These are phyloP conservation scores for Nannoperca obscura DNA, from an alignment of 2,797 vertebrate genomes.

Conservation along the genomic window DNA sequence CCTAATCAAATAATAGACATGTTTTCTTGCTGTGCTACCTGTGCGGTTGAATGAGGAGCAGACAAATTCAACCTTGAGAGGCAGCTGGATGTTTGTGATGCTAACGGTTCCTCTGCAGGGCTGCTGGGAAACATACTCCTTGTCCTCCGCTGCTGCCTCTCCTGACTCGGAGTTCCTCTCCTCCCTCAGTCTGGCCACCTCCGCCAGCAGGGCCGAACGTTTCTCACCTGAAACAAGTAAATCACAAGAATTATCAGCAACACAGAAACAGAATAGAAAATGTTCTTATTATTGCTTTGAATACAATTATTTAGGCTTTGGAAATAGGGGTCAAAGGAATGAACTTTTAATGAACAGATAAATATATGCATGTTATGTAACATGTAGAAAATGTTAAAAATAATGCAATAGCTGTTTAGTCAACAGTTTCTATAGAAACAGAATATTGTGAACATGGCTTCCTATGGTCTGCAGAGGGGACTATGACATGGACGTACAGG, in stretches of 20 bases:
- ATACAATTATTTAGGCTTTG: neutral
- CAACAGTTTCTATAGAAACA: neutral
- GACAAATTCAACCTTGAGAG: constrained; percentile 88
- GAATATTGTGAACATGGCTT: neutral
- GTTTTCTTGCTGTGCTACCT: constrained; percentile 63
- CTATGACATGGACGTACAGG: constrained; percentile 74
- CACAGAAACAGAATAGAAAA: neutral
- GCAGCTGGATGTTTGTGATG: constrained; percentile 85
- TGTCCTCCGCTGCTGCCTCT: constrained; percentile 34
- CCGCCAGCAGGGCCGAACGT: constrained; percentile 79
- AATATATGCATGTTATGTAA: neutral
- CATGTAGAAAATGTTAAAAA: neutral
- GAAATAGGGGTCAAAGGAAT: neutral
- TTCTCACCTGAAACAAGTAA: constrained; percentile 83
- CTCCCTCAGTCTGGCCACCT: constrained; percentile 79
- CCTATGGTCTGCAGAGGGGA: neutral
- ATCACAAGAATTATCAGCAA: neutral
- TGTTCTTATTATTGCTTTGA: neutral
- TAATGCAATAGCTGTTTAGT: neutral
- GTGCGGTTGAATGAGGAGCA: constrained; percentile 80
- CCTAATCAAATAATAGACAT: neutral
- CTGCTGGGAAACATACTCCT: constrained; percentile 55
- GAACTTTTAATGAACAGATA: neutral
- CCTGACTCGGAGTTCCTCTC: constrained; percentile 41
- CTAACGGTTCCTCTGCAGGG: constrained; percentile 84